These are phyloP conservation scores for Drosophila tripunctata DNA, from an alignment of 2,888 invertebrate genomes.

Conservation along the genomic window DNA sequence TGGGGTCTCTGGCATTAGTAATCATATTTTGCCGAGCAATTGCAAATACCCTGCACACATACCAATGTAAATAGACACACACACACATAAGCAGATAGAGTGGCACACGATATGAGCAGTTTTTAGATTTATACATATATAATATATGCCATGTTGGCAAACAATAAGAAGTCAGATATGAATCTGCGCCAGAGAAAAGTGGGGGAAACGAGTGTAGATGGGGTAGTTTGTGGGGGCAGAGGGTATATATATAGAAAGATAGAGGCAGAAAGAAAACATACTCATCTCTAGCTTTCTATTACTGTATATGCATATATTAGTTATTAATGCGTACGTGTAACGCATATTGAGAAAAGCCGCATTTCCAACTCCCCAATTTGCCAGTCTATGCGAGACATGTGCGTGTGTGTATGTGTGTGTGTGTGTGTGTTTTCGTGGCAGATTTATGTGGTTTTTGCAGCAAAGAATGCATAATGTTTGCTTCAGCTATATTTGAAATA, in stretches of 20 bases:
- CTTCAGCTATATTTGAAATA: conserved; percentile 65
- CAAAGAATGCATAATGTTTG: conserved; percentile 76
- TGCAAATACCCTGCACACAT: conserved; percentile 54
- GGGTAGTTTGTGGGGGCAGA: background rate
- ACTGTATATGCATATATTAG: conserved; percentile 75
- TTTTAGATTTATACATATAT: conserved; percentile 70
- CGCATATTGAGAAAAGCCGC: conserved; percentile 77
- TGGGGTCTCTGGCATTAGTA: conserved; percentile 71
- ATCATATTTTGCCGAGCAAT: conserved; percentile 77
- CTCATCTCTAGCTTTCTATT: conserved; percentile 59
- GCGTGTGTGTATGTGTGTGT: conserved; percentile 5
- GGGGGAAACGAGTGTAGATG: background rate
- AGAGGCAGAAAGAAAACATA: conserved; percentile 34
- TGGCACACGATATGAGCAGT: conserved; percentile 67
- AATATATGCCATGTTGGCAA: conserved; percentile 55
- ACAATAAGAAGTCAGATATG: conserved; percentile 64
- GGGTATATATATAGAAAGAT: too few species aligned
- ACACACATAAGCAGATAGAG: conserved; percentile 9
- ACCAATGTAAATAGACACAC: conserved; percentile 18
- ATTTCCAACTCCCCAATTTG: conserved; percentile 56
- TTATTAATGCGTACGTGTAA: conserved; percentile 79
- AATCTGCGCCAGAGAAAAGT: conserved; percentile 10
- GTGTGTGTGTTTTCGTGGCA: conserved; percentile 58
- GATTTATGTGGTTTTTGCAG: conserved; percentile 78
- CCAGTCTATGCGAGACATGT: conserved; percentile 29